Conservation (phyloP, 1,140 invertebrate genomes). For the Hycleus cichorii region DNA sequence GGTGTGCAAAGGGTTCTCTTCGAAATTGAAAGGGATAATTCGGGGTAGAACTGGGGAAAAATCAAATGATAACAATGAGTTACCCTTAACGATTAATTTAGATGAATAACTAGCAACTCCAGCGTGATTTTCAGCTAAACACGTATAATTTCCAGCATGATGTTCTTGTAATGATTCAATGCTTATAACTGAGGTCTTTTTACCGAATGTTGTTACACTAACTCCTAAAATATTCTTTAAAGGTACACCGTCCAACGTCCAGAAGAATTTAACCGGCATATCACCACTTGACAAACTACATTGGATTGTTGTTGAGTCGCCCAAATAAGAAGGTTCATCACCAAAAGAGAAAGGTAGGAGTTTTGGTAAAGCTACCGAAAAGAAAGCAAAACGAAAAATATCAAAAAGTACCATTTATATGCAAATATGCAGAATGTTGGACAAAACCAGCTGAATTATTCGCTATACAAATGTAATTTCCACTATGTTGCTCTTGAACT, state of each 20-base stretch:
- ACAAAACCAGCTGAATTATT: constrained; percentile 53
- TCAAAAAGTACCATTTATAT: constrained; percentile 51
- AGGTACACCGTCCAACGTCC: constrained; percentile 42
- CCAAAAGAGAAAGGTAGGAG: constrained; percentile 61
- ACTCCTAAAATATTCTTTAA: constrained; percentile 21
- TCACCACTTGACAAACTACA: constrained; percentile 31
- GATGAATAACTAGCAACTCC: constrained; percentile 60
- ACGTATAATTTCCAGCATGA: constrained; percentile 65
- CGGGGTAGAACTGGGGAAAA: constrained; percentile 51
- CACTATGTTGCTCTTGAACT: constrained; percentile 50
- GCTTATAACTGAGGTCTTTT: constrained; percentile 62
- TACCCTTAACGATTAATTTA: constrained; percentile 63
- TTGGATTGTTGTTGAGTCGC: constrained; percentile 36
- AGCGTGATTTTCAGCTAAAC: constrained; percentile 59
- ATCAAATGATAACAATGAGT: constrained; percentile 1
- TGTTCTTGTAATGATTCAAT: constrained; percentile 66
- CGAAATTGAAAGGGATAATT: constrained; percentile 61
- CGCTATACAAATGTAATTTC: constrained; percentile 58
- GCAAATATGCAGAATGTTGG: constrained; percentile 53
- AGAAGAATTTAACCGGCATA: constrained; percentile 36
- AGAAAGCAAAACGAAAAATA: not conserved
- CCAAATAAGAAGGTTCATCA: constrained; percentile 46
- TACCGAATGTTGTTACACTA: constrained; percentile 49
- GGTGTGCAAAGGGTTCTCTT: constrained; percentile 58
- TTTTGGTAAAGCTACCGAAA: constrained; percentile 45